phyloP scores from a whole-genome alignment of 1,140 invertebrate genomes.

The Hestina assimilis region DNA sequence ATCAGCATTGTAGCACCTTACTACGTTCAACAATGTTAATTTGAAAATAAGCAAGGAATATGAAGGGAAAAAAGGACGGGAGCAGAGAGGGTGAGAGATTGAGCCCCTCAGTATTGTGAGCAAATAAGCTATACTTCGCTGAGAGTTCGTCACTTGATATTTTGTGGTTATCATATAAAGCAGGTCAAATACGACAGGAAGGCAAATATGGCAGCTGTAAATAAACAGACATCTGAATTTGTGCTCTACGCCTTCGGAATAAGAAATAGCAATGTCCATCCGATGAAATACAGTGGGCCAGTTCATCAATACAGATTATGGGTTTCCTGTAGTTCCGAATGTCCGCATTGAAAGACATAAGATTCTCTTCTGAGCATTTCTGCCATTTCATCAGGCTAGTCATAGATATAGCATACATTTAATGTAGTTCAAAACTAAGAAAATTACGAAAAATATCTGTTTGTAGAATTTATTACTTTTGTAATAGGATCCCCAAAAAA shows the following conservation, averaged over 20 bases:
- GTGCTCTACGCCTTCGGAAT: background rate
- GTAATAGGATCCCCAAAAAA: no score
- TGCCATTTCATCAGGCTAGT: background rate
- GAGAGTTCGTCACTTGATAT: background rate
- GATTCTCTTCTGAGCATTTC: no score
- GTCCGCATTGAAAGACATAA: no score
- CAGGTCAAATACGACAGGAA: conserved; percentile 5
- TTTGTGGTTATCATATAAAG: background rate
- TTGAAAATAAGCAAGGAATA: no score
- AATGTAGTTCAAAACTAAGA: no score
- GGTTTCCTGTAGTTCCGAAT: background rate
- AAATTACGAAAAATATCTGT: no score
- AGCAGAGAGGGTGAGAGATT: background rate
- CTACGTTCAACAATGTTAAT: no score
- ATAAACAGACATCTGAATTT: background rate
- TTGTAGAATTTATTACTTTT: no score
- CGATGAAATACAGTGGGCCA: background rate
- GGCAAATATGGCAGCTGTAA: conserved; percentile 5
- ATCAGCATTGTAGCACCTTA: no score
- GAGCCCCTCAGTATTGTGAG: background rate
- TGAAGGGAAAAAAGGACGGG: no score
- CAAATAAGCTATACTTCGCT: background rate
- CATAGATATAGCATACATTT: background rate
- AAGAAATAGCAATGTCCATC: background rate
- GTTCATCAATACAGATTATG: background rate